Percentiles rank a stretch among this genome's conserved stretches.
Evolutionary conservation across 2,797 vertebrate species (phyloP).

Genomic region (Microctenopoma steveboyesi): DNA sequence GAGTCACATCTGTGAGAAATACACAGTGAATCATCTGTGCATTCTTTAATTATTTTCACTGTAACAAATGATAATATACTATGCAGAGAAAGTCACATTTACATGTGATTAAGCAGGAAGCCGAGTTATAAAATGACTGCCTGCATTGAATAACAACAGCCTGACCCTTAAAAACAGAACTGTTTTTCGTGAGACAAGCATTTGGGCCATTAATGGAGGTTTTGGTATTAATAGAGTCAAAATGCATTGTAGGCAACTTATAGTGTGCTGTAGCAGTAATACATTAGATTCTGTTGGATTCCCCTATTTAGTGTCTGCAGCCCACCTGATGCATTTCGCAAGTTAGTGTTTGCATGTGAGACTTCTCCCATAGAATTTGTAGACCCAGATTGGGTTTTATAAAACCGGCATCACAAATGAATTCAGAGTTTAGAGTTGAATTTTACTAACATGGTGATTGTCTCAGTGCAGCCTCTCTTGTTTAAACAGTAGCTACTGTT

Average conservation of each 20-base stretch:
- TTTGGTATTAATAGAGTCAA: constrained; percentile 40
- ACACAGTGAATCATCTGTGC: constrained; percentile 4
- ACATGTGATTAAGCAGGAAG: constrained; percentile 24
- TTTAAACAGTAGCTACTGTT: background rate
- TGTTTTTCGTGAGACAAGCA: constrained; percentile 9
- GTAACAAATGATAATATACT: constrained; percentile 1
- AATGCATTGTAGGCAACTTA: constrained; percentile 39
- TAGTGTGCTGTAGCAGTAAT: constrained; percentile 37
- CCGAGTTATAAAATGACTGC: background rate
- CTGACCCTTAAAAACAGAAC: background rate
- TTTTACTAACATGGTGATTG: constrained; percentile 48
- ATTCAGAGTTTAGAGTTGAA: constrained; percentile 19
- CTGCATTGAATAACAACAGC: constrained; percentile 2
- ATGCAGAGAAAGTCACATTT: background rate
- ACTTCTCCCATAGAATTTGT: constrained; percentile 4
- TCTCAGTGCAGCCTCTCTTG: constrained; percentile 39
- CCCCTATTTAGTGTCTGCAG: background rate
- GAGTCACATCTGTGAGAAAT: constrained; percentile 1
- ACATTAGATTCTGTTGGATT: constrained; percentile 6
- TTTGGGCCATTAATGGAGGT: background rate
- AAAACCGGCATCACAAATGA: background rate
- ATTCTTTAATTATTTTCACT: constrained; percentile 1
- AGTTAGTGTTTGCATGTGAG: constrained; percentile 12
- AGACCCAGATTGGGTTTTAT: background rate
- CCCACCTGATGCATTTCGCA: background rate